Conservation (phyloP, 64 coral and sea anemone genomes). For the Actinia tenebrosa region DNA sequence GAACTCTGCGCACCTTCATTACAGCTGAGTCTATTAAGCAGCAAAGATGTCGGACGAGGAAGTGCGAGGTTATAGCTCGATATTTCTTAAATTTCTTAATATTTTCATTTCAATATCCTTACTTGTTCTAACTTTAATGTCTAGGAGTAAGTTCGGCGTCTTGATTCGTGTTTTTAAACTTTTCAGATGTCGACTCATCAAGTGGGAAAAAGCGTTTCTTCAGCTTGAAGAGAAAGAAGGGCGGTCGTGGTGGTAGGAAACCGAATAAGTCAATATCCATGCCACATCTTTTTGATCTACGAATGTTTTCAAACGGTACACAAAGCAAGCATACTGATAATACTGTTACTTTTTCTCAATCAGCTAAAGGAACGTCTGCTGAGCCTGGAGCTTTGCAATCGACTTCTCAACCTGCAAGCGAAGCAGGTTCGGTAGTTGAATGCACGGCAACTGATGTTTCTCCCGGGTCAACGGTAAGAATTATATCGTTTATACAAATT, state of each 20-base stretch:
- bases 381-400: constrained; percentile 38
- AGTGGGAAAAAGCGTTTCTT: constrained; percentile 75
- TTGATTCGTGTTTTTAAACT: constrained; percentile 44
- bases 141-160: constrained; percentile 32
- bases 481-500: background rate
- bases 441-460: constrained; percentile 74
- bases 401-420: constrained; percentile 27
- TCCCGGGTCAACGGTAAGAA: constrained; percentile 72
- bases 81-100: constrained; percentile 19
- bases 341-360: constrained; percentile 79
- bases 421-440: constrained; percentile 64
- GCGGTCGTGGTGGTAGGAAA: constrained; percentile 53
- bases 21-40: constrained; percentile 29
- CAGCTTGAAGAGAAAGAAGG: constrained; percentile 80
- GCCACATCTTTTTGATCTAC: constrained; percentile 80
- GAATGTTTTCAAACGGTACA: constrained; percentile 61
- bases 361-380: constrained; percentile 68
- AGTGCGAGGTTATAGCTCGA: constrained; percentile 71
- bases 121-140: background rate
- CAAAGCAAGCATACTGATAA: constrained; percentile 68
- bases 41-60: constrained; percentile 93
- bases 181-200: constrained; percentile 25
- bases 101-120: background rate
- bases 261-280: constrained; percentile 67
- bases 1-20: constrained; percentile 74